These are phyloP conservation scores for Tor tambroides DNA, from an alignment of 2,113 vertebrate species.

Conservation along the genomic window DNA sequence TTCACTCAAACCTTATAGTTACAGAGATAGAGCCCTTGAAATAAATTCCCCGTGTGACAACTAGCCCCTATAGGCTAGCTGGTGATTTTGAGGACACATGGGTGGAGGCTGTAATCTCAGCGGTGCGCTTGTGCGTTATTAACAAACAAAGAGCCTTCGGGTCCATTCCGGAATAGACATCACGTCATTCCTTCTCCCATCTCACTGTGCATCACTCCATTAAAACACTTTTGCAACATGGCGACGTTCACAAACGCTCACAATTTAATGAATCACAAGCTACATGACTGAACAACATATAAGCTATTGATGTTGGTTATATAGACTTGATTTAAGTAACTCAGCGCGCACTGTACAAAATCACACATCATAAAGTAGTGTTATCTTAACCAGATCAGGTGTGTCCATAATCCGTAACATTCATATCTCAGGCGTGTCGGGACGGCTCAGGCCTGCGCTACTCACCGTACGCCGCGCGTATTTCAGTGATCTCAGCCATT, in stretches of 20 bases:
- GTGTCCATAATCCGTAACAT: background rate
- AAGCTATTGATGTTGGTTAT: background rate
- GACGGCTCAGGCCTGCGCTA: slow-evolving; percentile 3
- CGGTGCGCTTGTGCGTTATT: background rate
- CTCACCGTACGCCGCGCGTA: slow-evolving; percentile 80
- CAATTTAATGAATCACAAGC: no score
- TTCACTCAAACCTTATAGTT: background rate
- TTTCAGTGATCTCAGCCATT: slow-evolving; percentile 82
- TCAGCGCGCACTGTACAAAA: background rate
- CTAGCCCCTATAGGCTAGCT: background rate
- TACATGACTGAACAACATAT: background rate
- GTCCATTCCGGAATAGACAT: slow-evolving; percentile 33
- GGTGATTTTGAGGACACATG: slow-evolving; percentile 12
- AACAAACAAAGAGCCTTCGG: slow-evolving; percentile 38
- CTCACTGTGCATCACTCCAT: slow-evolving; percentile 13
- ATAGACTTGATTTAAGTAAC: background rate
- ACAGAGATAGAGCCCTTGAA: background rate
- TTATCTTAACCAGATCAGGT: background rate
- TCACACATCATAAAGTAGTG: background rate
- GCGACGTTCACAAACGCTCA: background rate
- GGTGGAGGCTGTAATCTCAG: slow-evolving; percentile 30
- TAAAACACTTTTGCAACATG: background rate
- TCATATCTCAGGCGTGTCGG: background rate
- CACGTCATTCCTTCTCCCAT: slow-evolving; percentile 32
- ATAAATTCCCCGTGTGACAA: background rate